Conservation (phyloP, 2,797 vertebrate genomes). For the Nyctalus aviator region DNA sequence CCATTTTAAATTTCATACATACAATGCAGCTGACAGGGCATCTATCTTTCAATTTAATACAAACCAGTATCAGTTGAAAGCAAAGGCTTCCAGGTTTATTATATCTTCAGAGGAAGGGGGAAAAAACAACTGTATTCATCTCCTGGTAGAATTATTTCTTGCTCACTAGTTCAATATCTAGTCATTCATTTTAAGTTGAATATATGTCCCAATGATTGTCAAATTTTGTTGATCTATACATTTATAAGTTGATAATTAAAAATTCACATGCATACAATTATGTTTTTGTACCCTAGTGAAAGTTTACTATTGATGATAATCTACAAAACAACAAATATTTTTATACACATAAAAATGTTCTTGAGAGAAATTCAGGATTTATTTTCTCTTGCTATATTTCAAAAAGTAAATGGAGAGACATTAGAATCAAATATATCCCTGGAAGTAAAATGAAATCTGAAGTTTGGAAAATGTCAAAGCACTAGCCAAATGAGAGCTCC, state of each 20-base stretch:
- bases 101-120: not conserved
- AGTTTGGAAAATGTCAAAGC: conserved; percentile 50
- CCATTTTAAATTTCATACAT: conserved; percentile 30
- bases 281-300: not conserved
- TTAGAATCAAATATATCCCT: conserved; percentile 26
- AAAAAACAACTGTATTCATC: not conserved
- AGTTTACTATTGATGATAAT: conserved; percentile 2
- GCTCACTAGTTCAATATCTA: not conserved
- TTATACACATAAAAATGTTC: conserved; percentile 17
- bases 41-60: conserved; percentile 40
- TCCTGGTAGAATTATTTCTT: not conserved
- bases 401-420: conserved; percentile 47
- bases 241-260: conserved; percentile 18
- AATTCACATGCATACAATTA: not conserved
- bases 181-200: not conserved
- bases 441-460: conserved; percentile 17
- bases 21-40: not conserved
- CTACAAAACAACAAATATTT: not conserved
- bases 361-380: conserved; percentile 42
- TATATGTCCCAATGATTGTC: not conserved
- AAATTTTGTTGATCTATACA: not conserved
- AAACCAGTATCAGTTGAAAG: conserved; percentile 24
- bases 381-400: conserved; percentile 19
- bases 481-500: conserved; percentile 24
- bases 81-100: conserved; percentile 15